Evolutionary conservation across 2,113 vertebrate genomes (phyloP).

Genomic region (Bujurquina vittata): DNA sequence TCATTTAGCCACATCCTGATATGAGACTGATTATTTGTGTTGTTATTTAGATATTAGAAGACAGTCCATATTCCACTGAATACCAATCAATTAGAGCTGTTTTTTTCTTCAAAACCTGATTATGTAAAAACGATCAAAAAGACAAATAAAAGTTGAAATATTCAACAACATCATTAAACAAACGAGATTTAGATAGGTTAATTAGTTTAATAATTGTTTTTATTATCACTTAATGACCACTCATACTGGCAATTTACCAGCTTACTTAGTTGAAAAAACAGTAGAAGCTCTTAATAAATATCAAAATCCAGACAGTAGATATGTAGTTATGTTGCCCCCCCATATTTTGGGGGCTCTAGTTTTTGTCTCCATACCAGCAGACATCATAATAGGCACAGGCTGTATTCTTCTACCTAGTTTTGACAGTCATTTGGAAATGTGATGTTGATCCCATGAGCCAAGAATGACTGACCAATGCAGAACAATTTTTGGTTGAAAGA

Average conservation of each 20-base stretch:
- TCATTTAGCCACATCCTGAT: conserved; percentile 32
- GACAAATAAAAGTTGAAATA: neutral
- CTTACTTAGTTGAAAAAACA: neutral
- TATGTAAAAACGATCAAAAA: neutral
- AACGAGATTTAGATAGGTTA: neutral
- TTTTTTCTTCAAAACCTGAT: neutral
- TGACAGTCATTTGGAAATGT: neutral
- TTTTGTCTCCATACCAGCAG: neutral
- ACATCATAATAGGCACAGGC: neutral
- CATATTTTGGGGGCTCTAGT: neutral
- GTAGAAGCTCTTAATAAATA: neutral
- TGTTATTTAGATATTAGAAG: conserved; percentile 8
- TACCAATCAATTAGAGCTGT: neutral
- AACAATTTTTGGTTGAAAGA: neutral
- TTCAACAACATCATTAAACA: neutral
- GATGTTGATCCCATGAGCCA: neutral
- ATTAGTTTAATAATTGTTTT: conserved; percentile 15
- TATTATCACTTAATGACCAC: neutral
- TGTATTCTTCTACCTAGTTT: neutral
- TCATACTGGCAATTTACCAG: neutral
- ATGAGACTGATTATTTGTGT: conserved; percentile 26
- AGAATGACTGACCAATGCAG: neutral
- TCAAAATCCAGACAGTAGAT: neutral
- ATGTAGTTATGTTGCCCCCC: neutral
- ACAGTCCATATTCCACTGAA: neutral